Evolutionary conservation across 2,888 invertebrate genomes (phyloP), one percentile per base, ranked within the genome.

Genomic region (Aporophyla nigra): DNA sequence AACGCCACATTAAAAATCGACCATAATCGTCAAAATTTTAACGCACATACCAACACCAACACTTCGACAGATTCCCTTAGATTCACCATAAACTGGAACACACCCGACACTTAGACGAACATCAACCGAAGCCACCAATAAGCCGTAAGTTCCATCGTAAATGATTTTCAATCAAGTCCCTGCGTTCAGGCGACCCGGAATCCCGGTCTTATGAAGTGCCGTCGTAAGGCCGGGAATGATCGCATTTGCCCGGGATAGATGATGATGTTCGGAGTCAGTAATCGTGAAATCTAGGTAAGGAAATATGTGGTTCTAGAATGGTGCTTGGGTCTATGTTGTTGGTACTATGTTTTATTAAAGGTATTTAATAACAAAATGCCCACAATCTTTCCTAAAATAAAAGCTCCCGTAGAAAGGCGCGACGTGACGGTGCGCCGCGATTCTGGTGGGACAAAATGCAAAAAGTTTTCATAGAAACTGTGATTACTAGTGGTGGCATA

Each of bases 131-230:
- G 51, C 19, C 16, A 14, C 24, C 83, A 78, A 83, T 78, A 78
- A 69, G 59, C 61, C 70, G 33, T 74, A 67, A 67, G 71, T 70
- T 79, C 83, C 63, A 76, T 84, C 86, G 85, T 87, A 87, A 90
- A 90, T 80, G 85, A 87, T 86, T 89, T 90, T 87, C 90, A 90
- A 90, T 90, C 90, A 90, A 87, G 77, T 21, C 76, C 53, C 66
- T 12, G 24, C 67, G 58, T 68, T 71, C 56, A 56, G 63, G 59
- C 14, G 61, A 33, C n/a, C 82, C 27, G 70, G 49, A 43, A 6
- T 54, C 58, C 53, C 59, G 83, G 72, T 56, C 66, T 68, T 63
- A 19, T 53, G 56, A 70, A 82, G 72, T 54, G 58, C 73, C 58
- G 71, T 56, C 78, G 72, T 83, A 86, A 79, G 71, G 54, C 79